Percentiles rank a stretch among this genome's conserved stretches.
Evolutionary conservation across 2,797 vertebrate species (phyloP).

Genomic region (Pangasius krempfi): DNA sequence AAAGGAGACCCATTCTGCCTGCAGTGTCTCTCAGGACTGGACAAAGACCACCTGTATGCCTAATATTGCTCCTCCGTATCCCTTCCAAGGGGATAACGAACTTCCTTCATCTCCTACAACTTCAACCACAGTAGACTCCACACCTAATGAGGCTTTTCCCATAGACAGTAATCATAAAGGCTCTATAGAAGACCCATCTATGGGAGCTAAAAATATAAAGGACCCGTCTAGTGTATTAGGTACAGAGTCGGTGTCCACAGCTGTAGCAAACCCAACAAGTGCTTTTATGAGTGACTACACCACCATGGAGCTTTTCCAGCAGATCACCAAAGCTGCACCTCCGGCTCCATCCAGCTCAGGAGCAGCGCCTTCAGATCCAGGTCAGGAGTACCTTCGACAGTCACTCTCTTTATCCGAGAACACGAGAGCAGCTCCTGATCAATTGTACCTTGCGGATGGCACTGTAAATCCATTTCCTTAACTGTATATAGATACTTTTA

Average conservation of each 20-base stretch:
- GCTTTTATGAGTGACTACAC: conserved; percentile 74
- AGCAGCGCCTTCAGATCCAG: not conserved
- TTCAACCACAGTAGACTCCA: not conserved
- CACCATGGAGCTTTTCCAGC: conserved; percentile 80
- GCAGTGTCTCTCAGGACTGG: not conserved
- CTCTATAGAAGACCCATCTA: not conserved
- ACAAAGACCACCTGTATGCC: not conserved
- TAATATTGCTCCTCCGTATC: too few species aligned
- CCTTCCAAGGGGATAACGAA: not conserved
- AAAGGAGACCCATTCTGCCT: not conserved
- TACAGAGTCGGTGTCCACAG: not conserved
- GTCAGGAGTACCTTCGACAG: conserved; percentile 5
- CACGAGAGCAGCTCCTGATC: conserved; percentile 28
- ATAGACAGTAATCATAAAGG: not conserved
- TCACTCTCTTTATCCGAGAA: not conserved
- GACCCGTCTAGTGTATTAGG: not conserved
- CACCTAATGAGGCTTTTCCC: not conserved
- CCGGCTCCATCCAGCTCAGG: not conserved
- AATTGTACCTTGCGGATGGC: not conserved
- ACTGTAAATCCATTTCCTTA: not conserved
- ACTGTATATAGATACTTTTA: not conserved
- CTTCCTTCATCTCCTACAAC: not conserved
- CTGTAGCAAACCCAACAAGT: not conserved
- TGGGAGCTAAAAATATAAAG: not conserved
- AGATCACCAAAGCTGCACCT: conserved; percentile 38